Conservation (phyloP, 2,888 invertebrate species). For the Conistra vaccinii region DNA sequence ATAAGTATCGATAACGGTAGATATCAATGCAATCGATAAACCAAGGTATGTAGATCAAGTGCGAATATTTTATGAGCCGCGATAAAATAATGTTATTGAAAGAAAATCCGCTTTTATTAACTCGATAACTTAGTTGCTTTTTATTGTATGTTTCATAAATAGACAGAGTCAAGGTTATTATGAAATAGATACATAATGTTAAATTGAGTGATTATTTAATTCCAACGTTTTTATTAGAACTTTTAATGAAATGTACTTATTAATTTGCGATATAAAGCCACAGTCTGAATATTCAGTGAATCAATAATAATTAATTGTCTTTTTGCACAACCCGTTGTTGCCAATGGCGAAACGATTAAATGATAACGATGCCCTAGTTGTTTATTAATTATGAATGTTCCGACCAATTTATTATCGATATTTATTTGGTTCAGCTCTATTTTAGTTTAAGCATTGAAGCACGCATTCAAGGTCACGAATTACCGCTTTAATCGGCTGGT, state of each 20-base stretch:
- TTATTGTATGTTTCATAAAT: neutral
- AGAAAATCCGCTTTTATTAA: slow-evolving; percentile 44
- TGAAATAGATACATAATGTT: neutral
- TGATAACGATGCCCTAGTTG: slow-evolving; percentile 57
- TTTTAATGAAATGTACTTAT: neutral
- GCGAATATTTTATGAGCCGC: slow-evolving; percentile 54
- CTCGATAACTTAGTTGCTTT: slow-evolving; percentile 8
- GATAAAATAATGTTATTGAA: slow-evolving; percentile 43
- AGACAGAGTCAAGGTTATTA: neutral
- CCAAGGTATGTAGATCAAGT: slow-evolving; percentile 54
- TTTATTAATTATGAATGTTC: slow-evolving; percentile 44
- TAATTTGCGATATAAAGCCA: slow-evolving; percentile 21
- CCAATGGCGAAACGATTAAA: slow-evolving; percentile 59
- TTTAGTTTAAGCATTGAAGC: slow-evolving; percentile 10
- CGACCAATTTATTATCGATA: slow-evolving; percentile 39
- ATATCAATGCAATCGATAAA: slow-evolving; percentile 59
- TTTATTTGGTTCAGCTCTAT: slow-evolving; percentile 50
- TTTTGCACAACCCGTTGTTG: slow-evolving; percentile 47
- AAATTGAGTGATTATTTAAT: slow-evolving; percentile 20
- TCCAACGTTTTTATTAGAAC: slow-evolving; percentile 1
- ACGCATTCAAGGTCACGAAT: slow-evolving; percentile 36
- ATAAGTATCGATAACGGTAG: slow-evolving; percentile 61
- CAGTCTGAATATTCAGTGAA: slow-evolving; percentile 44
- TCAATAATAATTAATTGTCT: slow-evolving; percentile 49
- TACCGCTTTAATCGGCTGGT: slow-evolving; percentile 13